Base-by-base conservation (phyloP, 2,113 vertebrate species). In the Montifringilla adamsi region DNA sequence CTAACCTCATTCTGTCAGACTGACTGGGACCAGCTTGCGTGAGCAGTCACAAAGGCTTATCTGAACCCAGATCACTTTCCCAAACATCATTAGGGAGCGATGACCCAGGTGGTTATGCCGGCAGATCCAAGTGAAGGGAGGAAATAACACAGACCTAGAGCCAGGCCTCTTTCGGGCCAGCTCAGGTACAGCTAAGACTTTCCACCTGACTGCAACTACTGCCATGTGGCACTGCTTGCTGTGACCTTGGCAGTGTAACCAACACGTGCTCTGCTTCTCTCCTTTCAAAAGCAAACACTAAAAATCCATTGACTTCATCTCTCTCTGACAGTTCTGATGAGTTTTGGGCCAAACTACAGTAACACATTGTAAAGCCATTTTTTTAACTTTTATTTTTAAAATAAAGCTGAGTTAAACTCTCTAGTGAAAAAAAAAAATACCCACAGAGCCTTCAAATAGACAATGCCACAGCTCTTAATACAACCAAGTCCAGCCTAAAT, bases 1-100 rank as follows among this genome's bases (percentile, higher is more conserved):
- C 49, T 53, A 90, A 72, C 68, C 90, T 74, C 85, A 87, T 62
- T 93, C 85, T 83, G 88, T 77, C 94, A 89, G 15, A 18, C 22
- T n/a, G 53, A 82, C 0, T 2, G 70, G 30, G 49, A 89, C 59
- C 46, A 23, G 33, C 52, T 44, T 30, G 46, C 37, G 10, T 0
- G 0, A 0, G 0, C 27, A 50, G n/a, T 9, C 4, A 1, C 52
- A 30, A 67, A 72, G 37, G 37, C 46, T 74, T 50, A 73, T 74
- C 72, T 80, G 68, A 53, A 47, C 21, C 26, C 3, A 0, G 46
- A 60, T 88, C 67, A n/a, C 39, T 58, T 69, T 73, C 63, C 68
- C 52, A 70, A 81, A 53, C 46, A 37, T 17, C 2, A 3, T 24
- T 13, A 53, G 46, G 56, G 35, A 94, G 46, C 0, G 1, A 46